Evolutionary conservation across 2,888 invertebrate genomes (phyloP).

Genomic region (Capitulum mitella): DNA sequence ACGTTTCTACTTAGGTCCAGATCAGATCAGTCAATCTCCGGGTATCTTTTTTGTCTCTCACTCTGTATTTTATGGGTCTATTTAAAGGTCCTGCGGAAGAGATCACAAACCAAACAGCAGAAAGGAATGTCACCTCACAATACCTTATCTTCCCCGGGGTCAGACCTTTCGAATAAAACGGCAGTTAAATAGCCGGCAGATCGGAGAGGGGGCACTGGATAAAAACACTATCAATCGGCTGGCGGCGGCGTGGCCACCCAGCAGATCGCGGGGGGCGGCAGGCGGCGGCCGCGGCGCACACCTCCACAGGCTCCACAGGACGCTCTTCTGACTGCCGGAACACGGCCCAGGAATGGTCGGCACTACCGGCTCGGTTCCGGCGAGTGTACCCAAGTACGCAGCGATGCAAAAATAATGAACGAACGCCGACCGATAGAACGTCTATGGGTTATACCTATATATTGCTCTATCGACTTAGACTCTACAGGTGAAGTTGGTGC

Average conservation of each 20-base stretch:
- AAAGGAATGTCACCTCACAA: not conserved
- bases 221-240: slow-evolving; percentile 7
- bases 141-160: not conserved
- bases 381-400: no score
- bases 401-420: no score
- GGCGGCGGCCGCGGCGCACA: not conserved
- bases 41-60: not conserved
- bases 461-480: not conserved
- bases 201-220: not conserved
- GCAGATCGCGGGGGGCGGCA: not conserved
- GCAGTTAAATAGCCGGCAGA: not conserved
- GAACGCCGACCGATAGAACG: no score
- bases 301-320: not conserved
- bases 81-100: not conserved
- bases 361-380: not conserved
- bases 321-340: not conserved
- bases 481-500: no score
- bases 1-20: no score
- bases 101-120: not conserved
- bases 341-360: not conserved
- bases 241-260: not conserved
- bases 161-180: not conserved
- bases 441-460: not conserved
- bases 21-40: no score
- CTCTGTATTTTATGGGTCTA: not conserved